These are phyloP conservation scores for Pachycephus smyrnensis DNA, from an alignment of 2,888 invertebrate genomes.

Conservation along the genomic window DNA sequence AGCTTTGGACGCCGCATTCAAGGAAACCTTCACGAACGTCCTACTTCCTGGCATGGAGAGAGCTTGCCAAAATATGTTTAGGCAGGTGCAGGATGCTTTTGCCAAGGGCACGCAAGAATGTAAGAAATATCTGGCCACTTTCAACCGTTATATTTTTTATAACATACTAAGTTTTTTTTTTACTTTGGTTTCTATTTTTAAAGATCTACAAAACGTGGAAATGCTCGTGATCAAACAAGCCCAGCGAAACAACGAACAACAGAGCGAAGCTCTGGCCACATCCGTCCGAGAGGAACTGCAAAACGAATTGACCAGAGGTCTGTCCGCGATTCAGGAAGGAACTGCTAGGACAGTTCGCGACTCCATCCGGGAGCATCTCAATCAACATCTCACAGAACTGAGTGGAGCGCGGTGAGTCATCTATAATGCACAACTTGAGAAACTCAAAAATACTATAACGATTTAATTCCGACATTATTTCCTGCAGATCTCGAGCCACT, in stretches of 20 bases:
- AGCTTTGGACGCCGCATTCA: conserved; percentile 81
- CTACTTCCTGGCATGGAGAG: conserved; percentile 90
- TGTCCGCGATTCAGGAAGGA: conserved; percentile 54
- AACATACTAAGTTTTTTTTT: conserved; percentile 18
- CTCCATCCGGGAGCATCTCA: conserved; percentile 59
- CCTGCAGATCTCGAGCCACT: conserved; percentile 78
- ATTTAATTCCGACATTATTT: conserved; percentile 54
- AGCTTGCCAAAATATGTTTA: conserved; percentile 87
- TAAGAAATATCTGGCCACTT: conserved; percentile 67
- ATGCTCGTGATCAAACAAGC: conserved; percentile 67
- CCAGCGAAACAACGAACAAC: conserved; percentile 60
- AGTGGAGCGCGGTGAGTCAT: conserved; percentile 54
- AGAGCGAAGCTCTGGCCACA: conserved; percentile 51
- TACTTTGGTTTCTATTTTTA: conserved; percentile 17
- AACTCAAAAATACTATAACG: neutral
- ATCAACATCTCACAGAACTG: conserved; percentile 59
- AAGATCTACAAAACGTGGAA: conserved; percentile 70
- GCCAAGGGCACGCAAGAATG: conserved; percentile 91
- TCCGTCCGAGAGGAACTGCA: conserved; percentile 58
- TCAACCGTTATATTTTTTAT: conserved; percentile 14
- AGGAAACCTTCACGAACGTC: conserved; percentile 80
- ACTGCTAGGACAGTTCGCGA: conserved; percentile 58
- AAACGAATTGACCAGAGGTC: conserved; percentile 51
- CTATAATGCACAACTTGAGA: neutral
- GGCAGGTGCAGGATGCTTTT: conserved; percentile 90